Percentiles rank a stretch among this genome's conserved stretches.
These are phyloP conservation scores for Eucidaris tribuloides DNA, from an alignment of 35 echinoderm and acorn worm genomes.

Conservation along the genomic window DNA sequence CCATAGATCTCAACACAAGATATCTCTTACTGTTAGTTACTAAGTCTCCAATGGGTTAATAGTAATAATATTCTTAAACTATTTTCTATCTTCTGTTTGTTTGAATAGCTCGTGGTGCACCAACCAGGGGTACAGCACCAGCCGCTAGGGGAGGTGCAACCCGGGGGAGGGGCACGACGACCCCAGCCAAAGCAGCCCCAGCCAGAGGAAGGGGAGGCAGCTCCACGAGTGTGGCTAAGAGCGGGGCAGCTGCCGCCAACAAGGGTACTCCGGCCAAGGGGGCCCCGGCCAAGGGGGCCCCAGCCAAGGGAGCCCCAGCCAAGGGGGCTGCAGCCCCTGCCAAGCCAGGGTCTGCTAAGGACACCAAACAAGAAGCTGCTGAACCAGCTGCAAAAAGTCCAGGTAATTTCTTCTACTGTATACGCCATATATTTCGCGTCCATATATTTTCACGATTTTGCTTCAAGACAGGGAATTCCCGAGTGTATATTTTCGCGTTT, in stretches of 20 bases:
- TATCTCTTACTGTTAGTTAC: not conserved
- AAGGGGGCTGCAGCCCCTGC: conserved; percentile 24
- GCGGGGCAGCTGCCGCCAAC: not conserved
- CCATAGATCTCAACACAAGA: too few relatives aligned
- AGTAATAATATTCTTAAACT: not conserved
- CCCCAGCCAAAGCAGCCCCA: conserved; percentile 13
- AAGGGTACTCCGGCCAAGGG: conserved; percentile 27
- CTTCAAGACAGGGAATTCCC: too few relatives aligned
- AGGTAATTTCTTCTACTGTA: too few relatives aligned
- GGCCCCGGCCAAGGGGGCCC: not conserved
- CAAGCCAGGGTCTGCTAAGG: conserved; percentile 1
- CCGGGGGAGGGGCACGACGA: conserved; percentile 34
- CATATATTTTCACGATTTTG: too few relatives aligned
- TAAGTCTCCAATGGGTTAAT: not conserved
- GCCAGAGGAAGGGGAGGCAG: conserved; percentile 25
- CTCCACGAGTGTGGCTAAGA: conserved; percentile 11
- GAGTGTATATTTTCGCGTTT: too few relatives aligned
- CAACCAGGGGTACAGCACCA: conserved; percentile 36
- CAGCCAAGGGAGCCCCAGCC: conserved; percentile 34
- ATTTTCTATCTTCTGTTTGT: not conserved
- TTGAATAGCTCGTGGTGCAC: conserved; percentile 36
- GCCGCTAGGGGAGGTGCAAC: conserved; percentile 52
- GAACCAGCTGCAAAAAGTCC: too few relatives aligned
- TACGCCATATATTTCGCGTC: too few relatives aligned
- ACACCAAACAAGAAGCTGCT: conserved; percentile 1